A percentile compares a stretch with the other conserved stretches of the same genome.
phyloP scores from a whole-genome alignment of 1,140 invertebrate genomes.

The Caenorhabditis latens region DNA sequence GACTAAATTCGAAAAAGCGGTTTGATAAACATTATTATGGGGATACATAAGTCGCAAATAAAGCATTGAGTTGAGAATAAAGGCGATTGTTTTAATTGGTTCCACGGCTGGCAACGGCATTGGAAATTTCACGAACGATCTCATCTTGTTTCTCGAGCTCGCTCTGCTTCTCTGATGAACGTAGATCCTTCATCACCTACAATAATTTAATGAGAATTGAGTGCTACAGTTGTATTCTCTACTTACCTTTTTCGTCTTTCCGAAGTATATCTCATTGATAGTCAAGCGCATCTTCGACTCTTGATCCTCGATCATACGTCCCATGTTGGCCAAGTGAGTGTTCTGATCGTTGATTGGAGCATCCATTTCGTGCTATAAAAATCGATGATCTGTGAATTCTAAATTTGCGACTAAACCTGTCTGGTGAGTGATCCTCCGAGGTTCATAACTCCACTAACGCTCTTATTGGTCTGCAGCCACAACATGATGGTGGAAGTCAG shows the following conservation, averaged over 20 bases:
- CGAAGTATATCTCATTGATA: constrained; percentile 98
- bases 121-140: constrained; percentile 59
- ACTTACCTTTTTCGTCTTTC: constrained; percentile 83
- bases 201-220: constrained; percentile 81
- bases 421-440: constrained; percentile 95
- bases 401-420: constrained; percentile 82
- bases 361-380: constrained; percentile 88
- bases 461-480: constrained; percentile 98
- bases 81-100: constrained; percentile 22
- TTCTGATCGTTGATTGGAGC: constrained; percentile 86
- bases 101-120: constrained; percentile 61
- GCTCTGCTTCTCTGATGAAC: constrained; percentile 78
- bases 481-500: constrained; percentile 98
- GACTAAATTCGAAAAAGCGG: constrained; percentile 19
- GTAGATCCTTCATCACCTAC: constrained; percentile 96
- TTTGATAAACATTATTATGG: constrained; percentile 34
- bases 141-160: constrained; percentile 66
- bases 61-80: constrained; percentile 32
- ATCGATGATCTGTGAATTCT: constrained; percentile 41
- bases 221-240: not conserved
- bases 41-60: constrained; percentile 20
- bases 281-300: constrained; percentile 99
- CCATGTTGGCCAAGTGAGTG: constrained; percentile 98
- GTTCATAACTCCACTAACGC: constrained; percentile 97
- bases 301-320: constrained; percentile 88